phyloP scores from a whole-genome alignment of 2,113 vertebrate species.

The Ceyx melanurus region DNA sequence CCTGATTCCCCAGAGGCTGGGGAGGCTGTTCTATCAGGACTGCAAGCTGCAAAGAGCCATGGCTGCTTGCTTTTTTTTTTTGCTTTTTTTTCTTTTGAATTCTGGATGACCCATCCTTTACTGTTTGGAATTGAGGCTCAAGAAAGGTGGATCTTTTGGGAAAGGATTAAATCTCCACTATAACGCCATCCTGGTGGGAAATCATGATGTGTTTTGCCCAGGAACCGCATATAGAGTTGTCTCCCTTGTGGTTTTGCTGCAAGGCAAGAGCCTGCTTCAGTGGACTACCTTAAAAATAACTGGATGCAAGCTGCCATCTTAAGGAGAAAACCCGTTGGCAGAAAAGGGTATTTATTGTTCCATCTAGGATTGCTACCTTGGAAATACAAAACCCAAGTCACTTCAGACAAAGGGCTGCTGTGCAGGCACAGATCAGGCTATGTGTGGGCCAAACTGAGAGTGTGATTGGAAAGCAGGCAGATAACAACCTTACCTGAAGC shows the following conservation, averaged over 20 bases:
- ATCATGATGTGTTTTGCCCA: neutral
- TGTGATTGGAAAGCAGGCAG: slow-evolving; percentile 47
- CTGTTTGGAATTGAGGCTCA: neutral
- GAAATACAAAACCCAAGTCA: slow-evolving; percentile 59
- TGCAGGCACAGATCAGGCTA: slow-evolving; percentile 29
- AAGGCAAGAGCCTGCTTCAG: neutral
- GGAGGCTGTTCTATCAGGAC: slow-evolving; percentile 49
- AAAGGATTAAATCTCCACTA: slow-evolving; percentile 5
- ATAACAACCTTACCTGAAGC: slow-evolving; percentile 47
- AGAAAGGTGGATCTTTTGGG: slow-evolving; percentile 35
- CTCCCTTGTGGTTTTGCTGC: neutral
- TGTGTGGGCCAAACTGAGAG: slow-evolving; percentile 33
- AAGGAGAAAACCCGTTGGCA: slow-evolving; percentile 32
- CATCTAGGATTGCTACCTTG: slow-evolving; percentile 48
- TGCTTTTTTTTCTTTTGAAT: neutral
- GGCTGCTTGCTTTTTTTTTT: slow-evolving; percentile 7
- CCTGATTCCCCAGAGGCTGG: slow-evolving; percentile 59
- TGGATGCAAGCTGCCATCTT: slow-evolving; percentile 44
- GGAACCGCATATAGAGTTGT: neutral
- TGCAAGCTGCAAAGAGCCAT: slow-evolving; percentile 50
- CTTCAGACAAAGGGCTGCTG: slow-evolving; percentile 53
- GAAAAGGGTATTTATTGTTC: slow-evolving; percentile 54
- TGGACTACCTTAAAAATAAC: slow-evolving; percentile 51
- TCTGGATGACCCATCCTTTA: slow-evolving; percentile 34
- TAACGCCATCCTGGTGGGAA: slow-evolving; percentile 4